Evolutionary conservation across 2,888 invertebrate species (phyloP).

Genomic region (Craniophora ligustri): DNA sequence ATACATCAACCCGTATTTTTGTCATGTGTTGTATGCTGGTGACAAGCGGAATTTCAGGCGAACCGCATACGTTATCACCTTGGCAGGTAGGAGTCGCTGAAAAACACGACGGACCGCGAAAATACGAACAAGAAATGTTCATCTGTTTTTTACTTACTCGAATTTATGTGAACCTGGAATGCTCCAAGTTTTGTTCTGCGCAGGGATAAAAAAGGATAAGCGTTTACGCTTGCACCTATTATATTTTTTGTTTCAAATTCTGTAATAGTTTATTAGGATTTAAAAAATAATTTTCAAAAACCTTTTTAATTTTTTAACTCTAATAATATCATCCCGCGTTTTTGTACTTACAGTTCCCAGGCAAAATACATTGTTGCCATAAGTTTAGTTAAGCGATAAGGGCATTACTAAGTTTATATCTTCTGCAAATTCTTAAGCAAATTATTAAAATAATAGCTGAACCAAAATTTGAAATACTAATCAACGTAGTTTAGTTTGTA

Average conservation of each 20-base stretch:
- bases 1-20: slow-evolving; percentile 25
- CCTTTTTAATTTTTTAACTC: no score
- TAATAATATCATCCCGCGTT: no score
- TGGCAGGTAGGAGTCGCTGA: slow-evolving; percentile 20
- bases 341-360: no score
- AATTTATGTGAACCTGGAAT: slow-evolving; percentile 10
- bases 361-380: no score
- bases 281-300: no score
- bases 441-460: not conserved
- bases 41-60: slow-evolving; percentile 37
- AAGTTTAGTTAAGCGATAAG: not conserved
- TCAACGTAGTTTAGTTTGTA: not conserved
- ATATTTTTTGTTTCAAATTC: no score
- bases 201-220: no score
- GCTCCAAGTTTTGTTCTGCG: slow-evolving; percentile 17
- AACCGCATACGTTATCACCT: slow-evolving; percentile 30
- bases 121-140: slow-evolving; percentile 14
- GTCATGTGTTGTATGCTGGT: slow-evolving; percentile 19
- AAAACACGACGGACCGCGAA: slow-evolving; percentile 29
- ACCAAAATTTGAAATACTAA: not conserved
- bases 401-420: not conserved
- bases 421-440: not conserved
- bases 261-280: no score
- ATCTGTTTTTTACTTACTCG: slow-evolving; percentile 19
- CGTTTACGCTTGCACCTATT: no score